These are phyloP conservation scores for Lasiurus borealis DNA, from an alignment of 2,113 vertebrate genomes.

Conservation along the genomic window DNA sequence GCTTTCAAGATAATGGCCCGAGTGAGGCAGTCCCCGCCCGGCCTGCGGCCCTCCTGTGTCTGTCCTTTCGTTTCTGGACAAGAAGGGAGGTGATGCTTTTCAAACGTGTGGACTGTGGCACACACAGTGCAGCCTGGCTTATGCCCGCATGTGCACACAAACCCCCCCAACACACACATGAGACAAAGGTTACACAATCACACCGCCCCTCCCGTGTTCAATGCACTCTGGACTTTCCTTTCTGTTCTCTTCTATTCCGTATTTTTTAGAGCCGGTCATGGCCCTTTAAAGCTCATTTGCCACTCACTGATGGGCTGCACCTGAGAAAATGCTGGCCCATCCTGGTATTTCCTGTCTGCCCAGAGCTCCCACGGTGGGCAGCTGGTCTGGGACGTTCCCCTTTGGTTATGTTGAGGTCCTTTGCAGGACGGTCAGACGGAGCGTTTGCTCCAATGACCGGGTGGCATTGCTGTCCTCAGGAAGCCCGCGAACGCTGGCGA, in stretches of 20 bases:
- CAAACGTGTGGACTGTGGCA: not conserved
- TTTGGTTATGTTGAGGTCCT: slow-evolving; percentile 1
- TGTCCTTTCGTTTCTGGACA: slow-evolving; percentile 71
- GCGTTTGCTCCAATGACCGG: not conserved
- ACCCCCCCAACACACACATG: not conserved
- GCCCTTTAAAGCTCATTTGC: not conserved
- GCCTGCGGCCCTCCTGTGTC: slow-evolving; percentile 29
- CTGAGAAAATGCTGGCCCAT: not conserved
- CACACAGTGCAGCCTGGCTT: too few relatives aligned
- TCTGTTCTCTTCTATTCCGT: not conserved
- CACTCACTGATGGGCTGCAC: not conserved
- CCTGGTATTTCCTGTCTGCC: slow-evolving; percentile 41
- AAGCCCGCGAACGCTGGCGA: not conserved
- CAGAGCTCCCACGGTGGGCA: not conserved
- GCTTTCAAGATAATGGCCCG: slow-evolving; percentile 54
- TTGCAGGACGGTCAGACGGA: not conserved
- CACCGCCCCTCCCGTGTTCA: not conserved
- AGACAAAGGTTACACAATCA: not conserved
- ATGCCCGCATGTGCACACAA: too few relatives aligned
- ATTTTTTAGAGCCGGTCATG: not conserved
- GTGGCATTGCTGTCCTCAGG: not conserved
- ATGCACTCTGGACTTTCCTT: not conserved
- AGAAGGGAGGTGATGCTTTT: not conserved
- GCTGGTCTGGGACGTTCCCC: not conserved
- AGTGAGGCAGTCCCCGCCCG: slow-evolving; percentile 69